Evolutionary conservation across 2,113 vertebrate genomes (phyloP), one percentile per base, ranked within the genome.

Genomic region (Paradoxurus hermaphroditus): DNA sequence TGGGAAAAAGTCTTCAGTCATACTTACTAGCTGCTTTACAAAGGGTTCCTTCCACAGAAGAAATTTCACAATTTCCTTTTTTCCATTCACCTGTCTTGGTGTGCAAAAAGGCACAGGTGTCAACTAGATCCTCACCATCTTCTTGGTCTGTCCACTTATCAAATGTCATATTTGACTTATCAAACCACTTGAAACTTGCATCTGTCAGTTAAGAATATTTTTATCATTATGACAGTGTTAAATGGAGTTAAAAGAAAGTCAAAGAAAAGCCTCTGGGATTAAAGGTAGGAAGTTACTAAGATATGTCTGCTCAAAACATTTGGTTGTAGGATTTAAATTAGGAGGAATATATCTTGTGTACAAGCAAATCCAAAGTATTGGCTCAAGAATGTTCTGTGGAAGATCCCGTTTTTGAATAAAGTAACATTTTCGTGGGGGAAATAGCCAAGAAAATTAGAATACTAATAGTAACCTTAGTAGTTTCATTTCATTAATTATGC

Each of bases 1-100:
- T 56, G 41, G 67, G 73, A 92, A 83, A 95, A 75, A 12, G 13
- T 36, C 46, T 91, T 91, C 23, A 86, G 79, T 94, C 94, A 97
- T 97, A 98, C 99, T 98, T 98, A 99, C 99, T 98, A 68, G 99
- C 96, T 7, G 98, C 93, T 98, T 99, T 98, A 97, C 99, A 99
- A 63, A 99, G 94, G 62, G 99, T 98, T 56, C 99, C 99, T 4
- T 98, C 98, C 98, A 99, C 98, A 5, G 97, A 93, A 14, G 99
- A 97, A 0, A 99, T 83, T 44, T 97, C 86, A 96, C 99, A 99
- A 93, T 99, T 99, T 94, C 99, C 98, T 31, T 98, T 98, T 96
- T 98, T 98, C 99, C 99, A 99, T 96, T 97, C 98, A 31, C 99
- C 99, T 0, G 99, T 99, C 95, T 85, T 93, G 73, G 97, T 98